Conservation (phyloP, 2,888 invertebrate species). For the Bibio marci region DNA sequence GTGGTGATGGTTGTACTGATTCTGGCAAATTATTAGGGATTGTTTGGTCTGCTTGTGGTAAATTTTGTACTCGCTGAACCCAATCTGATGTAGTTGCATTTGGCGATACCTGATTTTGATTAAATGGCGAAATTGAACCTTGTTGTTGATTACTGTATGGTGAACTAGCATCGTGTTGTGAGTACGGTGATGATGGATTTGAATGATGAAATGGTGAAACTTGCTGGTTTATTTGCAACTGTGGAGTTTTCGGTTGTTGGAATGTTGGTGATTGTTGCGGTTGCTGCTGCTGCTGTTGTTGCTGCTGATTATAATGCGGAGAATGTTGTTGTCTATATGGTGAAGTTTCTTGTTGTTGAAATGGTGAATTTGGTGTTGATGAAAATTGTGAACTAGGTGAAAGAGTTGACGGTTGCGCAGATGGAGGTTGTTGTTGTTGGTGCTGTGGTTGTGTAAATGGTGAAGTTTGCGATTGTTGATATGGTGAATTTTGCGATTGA, state of each 20-base stretch:
- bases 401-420: constrained; percentile 15
- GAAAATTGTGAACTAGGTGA: constrained; percentile 18
- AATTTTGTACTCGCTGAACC: no score
- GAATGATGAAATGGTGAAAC: constrained; percentile 28
- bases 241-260: constrained; percentile 12
- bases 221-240: constrained; percentile 4
- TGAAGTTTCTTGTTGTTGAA: constrained; percentile 24
- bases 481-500: constrained; percentile 22
- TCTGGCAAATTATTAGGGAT: no score
- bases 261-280: constrained; percentile 16
- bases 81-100: not conserved
- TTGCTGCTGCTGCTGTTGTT: constrained; percentile 16
- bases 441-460: constrained; percentile 16
- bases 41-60: no score
- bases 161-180: constrained; percentile 23
- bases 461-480: constrained; percentile 18
- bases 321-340: constrained; percentile 28
- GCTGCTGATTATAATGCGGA: constrained; percentile 13
- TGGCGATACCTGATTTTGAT: not conserved
- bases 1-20: no score
- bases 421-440: constrained; percentile 13
- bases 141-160: constrained; percentile 26
- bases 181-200: constrained; percentile 23
- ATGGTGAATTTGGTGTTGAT: constrained; percentile 26
- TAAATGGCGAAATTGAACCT: constrained; percentile 8